phyloP scores from a whole-genome alignment of 2,888 invertebrate genomes.

The Eulithis prunata region DNA sequence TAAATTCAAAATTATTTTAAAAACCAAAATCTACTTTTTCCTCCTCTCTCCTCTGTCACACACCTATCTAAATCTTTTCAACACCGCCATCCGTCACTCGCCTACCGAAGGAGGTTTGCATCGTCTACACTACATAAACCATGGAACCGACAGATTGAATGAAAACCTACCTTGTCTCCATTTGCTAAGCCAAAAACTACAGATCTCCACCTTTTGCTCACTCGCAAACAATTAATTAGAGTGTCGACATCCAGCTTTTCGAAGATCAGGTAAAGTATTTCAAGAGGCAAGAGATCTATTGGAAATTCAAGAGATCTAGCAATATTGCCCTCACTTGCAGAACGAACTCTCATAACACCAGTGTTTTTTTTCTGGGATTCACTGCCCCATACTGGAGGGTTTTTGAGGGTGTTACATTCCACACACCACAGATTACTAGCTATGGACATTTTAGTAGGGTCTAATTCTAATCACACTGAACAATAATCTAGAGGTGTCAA shows the following conservation, averaged over 20 bases:
- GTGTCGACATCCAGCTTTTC: slow-evolving; percentile 15
- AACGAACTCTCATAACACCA: neutral
- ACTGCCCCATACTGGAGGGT: neutral
- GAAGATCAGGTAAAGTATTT: slow-evolving; percentile 20
- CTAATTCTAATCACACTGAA: too few relatives aligned
- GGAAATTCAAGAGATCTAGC: neutral
- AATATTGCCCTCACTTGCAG: neutral
- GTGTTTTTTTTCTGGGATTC: neutral
- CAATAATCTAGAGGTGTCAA: too few relatives aligned
- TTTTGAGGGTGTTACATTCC: neutral
- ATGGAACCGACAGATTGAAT: too few relatives aligned
- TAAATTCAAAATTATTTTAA: too few relatives aligned
- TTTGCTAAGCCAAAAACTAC: slow-evolving; percentile 8
- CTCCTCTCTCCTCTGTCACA: too few relatives aligned
- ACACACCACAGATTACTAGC: too few relatives aligned
- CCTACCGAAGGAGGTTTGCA: too few relatives aligned
- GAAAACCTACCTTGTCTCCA: slow-evolving; percentile 15
- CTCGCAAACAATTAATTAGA: slow-evolving; percentile 11
- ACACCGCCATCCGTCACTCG: too few relatives aligned
- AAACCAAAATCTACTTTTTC: too few relatives aligned
- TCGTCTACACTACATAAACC: too few relatives aligned
- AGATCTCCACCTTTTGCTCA: slow-evolving; percentile 20
- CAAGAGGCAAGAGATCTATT: slow-evolving; percentile 20
- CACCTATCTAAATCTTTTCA: too few relatives aligned
- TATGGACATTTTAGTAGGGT: too few relatives aligned